These are phyloP conservation scores for Mustela lutreola DNA, from an alignment of 2,113 vertebrate species.

Conservation along the genomic window DNA sequence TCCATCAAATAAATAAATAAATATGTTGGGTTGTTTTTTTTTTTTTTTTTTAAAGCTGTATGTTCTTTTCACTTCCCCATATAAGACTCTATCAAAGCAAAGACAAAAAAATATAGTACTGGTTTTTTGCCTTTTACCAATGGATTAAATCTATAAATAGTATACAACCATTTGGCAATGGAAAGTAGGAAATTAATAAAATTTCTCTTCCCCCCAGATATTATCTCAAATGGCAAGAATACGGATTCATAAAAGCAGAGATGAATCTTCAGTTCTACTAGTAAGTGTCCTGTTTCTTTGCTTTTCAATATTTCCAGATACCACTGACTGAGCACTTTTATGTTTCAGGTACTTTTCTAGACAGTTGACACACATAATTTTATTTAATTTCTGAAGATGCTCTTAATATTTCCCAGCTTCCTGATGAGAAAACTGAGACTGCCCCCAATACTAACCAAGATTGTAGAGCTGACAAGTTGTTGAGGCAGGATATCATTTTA, in stretches of 20 bases:
- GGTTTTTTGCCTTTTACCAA: neutral
- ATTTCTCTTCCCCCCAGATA: neutral
- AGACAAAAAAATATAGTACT: conserved; percentile 8
- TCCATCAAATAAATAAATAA: neutral
- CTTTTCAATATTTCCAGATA: neutral
- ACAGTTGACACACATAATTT: neutral
- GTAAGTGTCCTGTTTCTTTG: neutral
- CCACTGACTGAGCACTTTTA: neutral
- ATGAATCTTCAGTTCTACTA: neutral
- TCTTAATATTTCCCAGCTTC: neutral
- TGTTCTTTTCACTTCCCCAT: neutral
- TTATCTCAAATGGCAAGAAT: neutral
- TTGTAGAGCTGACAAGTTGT: neutral
- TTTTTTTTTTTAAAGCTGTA: neutral
- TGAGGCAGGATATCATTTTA: neutral
- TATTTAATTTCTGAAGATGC: neutral
- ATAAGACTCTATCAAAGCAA: neutral
- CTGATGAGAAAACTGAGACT: neutral
- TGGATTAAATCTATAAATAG: neutral
- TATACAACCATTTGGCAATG: neutral
- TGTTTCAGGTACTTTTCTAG: neutral
- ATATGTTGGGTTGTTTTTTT: too few species aligned
- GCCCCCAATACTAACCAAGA: neutral
- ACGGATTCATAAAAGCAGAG: neutral
- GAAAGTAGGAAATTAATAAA: neutral